These are phyloP conservation scores for Coleophora deauratella DNA, from an alignment of 2,888 invertebrate species.

Conservation along the genomic window DNA sequence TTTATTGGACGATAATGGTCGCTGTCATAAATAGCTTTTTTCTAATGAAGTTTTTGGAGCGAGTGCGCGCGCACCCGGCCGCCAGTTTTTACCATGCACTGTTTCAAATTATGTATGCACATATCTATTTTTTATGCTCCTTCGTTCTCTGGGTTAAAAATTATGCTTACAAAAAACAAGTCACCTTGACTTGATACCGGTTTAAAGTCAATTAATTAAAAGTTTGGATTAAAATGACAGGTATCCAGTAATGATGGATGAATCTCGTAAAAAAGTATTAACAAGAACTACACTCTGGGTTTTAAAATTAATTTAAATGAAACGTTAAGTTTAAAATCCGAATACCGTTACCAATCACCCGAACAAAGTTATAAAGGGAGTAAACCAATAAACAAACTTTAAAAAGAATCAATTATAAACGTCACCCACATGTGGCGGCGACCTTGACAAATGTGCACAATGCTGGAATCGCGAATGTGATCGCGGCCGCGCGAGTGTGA, in stretches of 20 bases:
- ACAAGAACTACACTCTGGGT: too few relatives aligned
- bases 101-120: slow-evolving; percentile 52
- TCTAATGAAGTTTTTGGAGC: slow-evolving; percentile 58
- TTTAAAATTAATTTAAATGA: too few relatives aligned
- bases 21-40: slow-evolving; percentile 74
- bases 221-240: slow-evolving; percentile 6
- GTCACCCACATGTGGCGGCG: slow-evolving; percentile 48
- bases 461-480: slow-evolving; percentile 26
- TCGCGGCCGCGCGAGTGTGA: slow-evolving; percentile 10
- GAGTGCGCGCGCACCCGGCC: slow-evolving; percentile 53
- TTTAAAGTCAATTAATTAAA: slow-evolving; percentile 22
- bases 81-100: slow-evolving; percentile 48
- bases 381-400: neutral
- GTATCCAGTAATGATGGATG: neutral
- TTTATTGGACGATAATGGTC: slow-evolving; percentile 73
- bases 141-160: slow-evolving; percentile 17
- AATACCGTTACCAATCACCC: too few relatives aligned
- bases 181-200: slow-evolving; percentile 41
- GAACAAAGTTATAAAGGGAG: neutral
- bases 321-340: too few relatives aligned
- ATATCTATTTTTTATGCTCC: slow-evolving; percentile 29
- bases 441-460: slow-evolving; percentile 57
- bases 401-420: slow-evolving; percentile 11
- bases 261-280: too few relatives aligned
- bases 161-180: slow-evolving; percentile 24